Percentiles rank a stretch among this genome's conserved stretches.
These are phyloP conservation scores for Gnathonemus longibarbis DNA, from an alignment of 2,113 vertebrate genomes.

Conservation along the genomic window DNA sequence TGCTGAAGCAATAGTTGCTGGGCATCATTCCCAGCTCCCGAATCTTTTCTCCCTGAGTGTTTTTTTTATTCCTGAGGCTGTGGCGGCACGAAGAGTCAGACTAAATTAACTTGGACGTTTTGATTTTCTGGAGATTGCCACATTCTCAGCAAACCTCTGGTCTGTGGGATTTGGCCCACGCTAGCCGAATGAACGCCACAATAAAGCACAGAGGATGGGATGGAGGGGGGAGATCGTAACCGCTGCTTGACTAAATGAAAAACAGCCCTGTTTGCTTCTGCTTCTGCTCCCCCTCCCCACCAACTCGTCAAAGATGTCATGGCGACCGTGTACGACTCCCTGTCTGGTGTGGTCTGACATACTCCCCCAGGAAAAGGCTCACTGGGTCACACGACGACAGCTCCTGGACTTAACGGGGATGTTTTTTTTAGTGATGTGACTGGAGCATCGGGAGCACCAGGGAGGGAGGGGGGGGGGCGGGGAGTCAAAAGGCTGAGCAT, in stretches of 20 bases:
- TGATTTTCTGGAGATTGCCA: background rate
- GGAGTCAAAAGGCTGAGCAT: background rate
- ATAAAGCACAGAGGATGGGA: background rate
- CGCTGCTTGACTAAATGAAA: background rate
- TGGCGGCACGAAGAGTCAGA: background rate
- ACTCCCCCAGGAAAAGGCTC: background rate
- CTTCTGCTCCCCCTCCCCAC: no score
- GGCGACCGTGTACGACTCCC: background rate
- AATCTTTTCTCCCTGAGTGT: background rate
- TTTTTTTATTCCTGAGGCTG: background rate
- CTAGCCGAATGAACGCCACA: background rate
- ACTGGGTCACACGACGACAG: background rate
- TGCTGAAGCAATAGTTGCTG: background rate
- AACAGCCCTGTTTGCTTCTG: background rate
- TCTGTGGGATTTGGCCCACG: background rate
- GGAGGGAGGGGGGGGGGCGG: background rate
- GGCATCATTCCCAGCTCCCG: background rate
- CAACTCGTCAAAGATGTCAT: background rate
- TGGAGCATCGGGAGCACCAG: background rate
- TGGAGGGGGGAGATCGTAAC: background rate
- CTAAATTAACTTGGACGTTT: slow-evolving; percentile 2
- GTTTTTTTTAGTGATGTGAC: background rate
- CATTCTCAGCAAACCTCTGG: background rate
- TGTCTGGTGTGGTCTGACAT: no score
- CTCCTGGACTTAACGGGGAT: background rate